Conservation (phyloP, 2,113 vertebrate genomes). For the Zeus faber region DNA sequence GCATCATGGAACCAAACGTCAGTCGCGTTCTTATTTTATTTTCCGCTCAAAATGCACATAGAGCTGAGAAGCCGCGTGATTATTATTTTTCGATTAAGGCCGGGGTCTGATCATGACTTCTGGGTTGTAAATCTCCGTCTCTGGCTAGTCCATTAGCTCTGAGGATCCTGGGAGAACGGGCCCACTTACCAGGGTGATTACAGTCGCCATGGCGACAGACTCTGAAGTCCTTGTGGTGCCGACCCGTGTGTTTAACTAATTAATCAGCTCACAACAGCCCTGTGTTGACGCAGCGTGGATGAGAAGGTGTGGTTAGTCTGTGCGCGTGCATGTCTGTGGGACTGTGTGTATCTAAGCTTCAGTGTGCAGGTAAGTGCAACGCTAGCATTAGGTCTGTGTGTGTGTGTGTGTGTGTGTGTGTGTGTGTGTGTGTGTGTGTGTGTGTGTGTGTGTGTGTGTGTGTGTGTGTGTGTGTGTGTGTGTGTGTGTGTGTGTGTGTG, state of each 20-base stretch:
- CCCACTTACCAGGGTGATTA: constrained; percentile 16
- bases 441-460: constrained; percentile 11
- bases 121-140: not conserved
- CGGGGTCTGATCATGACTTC: too few species aligned
- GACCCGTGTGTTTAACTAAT: constrained; percentile 41
- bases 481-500: constrained; percentile 3
- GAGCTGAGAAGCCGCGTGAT: too few species aligned
- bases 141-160: not conserved
- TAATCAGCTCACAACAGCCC: constrained; percentile 37
- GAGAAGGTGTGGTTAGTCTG: constrained; percentile 3
- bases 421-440: not conserved
- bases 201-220: constrained; percentile 32
- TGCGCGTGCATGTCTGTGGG: not conserved
- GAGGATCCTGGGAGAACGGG: constrained; percentile 5
- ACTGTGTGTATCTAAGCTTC: constrained; percentile 1
- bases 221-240: constrained; percentile 26
- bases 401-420: not conserved
- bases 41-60: too few species aligned
- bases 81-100: too few species aligned
- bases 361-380: constrained; percentile 10
- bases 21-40: too few species aligned
- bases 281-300: constrained; percentile 30
- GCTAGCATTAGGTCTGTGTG: not conserved
- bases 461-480: constrained; percentile 10
- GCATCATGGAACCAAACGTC: too few species aligned